Conservation (phyloP, 2,797 vertebrate genomes). For the Enteromius mattozi region DNA sequence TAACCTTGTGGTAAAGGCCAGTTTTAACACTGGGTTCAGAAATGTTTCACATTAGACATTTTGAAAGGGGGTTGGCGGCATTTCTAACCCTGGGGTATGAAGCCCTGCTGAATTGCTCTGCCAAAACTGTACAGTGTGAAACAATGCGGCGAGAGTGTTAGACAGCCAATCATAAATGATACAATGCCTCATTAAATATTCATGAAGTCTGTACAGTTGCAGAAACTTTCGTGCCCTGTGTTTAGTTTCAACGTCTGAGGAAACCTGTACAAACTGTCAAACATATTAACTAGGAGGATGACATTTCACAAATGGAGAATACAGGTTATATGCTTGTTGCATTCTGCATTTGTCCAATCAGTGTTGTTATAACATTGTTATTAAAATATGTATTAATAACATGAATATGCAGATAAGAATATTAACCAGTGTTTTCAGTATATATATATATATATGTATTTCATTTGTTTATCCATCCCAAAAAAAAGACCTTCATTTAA, state of each 20-base stretch:
- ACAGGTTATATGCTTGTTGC: not conserved
- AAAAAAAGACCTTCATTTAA: not conserved
- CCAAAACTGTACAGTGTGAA: slow-evolving; percentile 15
- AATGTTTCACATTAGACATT: not conserved
- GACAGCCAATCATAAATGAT: slow-evolving; percentile 32
- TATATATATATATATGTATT: not conserved
- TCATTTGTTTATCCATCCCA: not conserved
- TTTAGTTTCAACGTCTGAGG: slow-evolving; percentile 1
- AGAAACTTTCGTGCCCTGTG: not conserved
- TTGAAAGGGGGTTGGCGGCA: not conserved
- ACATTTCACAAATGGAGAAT: slow-evolving; percentile 6
- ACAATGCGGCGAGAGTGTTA: slow-evolving; percentile 3
- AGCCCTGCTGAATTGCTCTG: not conserved
- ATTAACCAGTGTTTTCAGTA: not conserved
- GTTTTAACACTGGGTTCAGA: not conserved
- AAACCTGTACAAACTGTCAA: slow-evolving; percentile 3
- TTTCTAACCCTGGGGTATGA: not conserved
- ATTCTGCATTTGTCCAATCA: not conserved
- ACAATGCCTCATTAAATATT: slow-evolving; percentile 34
- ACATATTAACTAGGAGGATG: slow-evolving; percentile 1
- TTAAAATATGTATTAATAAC: not conserved
- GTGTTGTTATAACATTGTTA: not conserved
- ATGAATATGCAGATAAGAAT: not conserved
- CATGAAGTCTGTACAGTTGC: slow-evolving; percentile 3
- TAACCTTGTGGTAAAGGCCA: not conserved